These are phyloP conservation scores for Phaedon cochleariae DNA, from an alignment of 2,888 invertebrate species.

Conservation along the genomic window DNA sequence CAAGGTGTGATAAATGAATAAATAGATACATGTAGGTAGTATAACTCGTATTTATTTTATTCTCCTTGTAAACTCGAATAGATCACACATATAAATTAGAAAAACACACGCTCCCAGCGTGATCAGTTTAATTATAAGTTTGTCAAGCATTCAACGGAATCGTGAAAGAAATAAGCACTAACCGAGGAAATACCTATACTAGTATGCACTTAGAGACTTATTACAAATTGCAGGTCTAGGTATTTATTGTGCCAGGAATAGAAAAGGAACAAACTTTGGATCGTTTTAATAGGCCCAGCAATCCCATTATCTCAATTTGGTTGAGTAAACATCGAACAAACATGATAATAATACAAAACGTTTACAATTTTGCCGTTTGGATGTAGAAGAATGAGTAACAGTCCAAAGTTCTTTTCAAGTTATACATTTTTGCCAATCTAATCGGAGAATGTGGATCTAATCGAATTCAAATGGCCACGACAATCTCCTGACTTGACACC, in stretches of 20 bases:
- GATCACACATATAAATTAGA: slow-evolving; percentile 1
- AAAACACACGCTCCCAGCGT: slow-evolving; percentile 14
- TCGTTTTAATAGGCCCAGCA: background rate
- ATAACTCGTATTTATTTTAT: background rate
- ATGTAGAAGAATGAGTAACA: too few relatives aligned
- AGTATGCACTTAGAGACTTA: too few relatives aligned
- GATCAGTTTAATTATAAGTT: slow-evolving; percentile 12
- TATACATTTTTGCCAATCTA: too few relatives aligned
- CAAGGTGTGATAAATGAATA: too few relatives aligned
- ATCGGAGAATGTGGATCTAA: too few relatives aligned
- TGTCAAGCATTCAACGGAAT: slow-evolving; percentile 12
- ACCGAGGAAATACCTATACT: too few relatives aligned
- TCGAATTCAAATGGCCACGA: too few relatives aligned
- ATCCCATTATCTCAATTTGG: background rate
- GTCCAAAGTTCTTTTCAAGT: too few relatives aligned
- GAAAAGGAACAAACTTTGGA: background rate
- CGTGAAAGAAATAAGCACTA: slow-evolving; percentile 6
- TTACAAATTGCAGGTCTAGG: too few relatives aligned
- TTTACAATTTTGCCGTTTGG: background rate
- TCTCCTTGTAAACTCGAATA: slow-evolving; percentile 10
- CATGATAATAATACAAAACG: too few relatives aligned
- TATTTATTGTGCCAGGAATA: background rate
- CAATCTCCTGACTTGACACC: too few relatives aligned
- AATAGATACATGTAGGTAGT: too few relatives aligned
- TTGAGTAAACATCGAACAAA: background rate